Percentiles rank a stretch among this genome's conserved stretches.
Evolutionary conservation across 35 echinoderm and acorn worm genomes (phyloP).

Genomic region (Acanthaster planci): DNA sequence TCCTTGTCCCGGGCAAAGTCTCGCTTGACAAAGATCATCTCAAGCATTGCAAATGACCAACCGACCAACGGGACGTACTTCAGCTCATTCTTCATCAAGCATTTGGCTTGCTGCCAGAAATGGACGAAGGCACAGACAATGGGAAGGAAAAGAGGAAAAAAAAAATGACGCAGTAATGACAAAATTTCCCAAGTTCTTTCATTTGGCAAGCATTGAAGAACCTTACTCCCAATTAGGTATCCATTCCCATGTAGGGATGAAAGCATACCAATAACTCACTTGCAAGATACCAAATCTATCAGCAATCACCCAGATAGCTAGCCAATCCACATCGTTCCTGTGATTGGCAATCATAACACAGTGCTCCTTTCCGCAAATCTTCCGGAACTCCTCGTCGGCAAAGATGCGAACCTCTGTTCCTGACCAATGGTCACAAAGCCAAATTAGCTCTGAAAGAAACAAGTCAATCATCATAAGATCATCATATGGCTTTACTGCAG

Average conservation of each 20-base stretch:
- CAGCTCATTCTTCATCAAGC: constrained; percentile 89
- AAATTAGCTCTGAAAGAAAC: constrained; percentile 66
- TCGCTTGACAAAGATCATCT: constrained; percentile 84
- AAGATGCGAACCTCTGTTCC: constrained; percentile 56
- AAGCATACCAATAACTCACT: constrained; percentile 38
- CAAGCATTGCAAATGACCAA: constrained; percentile 82
- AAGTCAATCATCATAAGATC: not conserved
- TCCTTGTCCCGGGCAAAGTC: constrained; percentile 75
- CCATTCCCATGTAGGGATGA: not conserved
- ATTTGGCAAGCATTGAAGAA: not conserved
- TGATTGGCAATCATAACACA: constrained; percentile 64
- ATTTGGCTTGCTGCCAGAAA: constrained; percentile 67
- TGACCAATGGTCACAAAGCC: constrained; percentile 77
- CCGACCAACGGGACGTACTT: constrained; percentile 89
- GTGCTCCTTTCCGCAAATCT: constrained; percentile 47
- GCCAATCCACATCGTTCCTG: constrained; percentile 75
- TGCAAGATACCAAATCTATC: constrained; percentile 62
- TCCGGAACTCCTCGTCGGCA: constrained; percentile 42
- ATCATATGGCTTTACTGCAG: not conserved
- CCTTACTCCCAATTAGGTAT: no score
- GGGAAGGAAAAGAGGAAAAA: constrained; percentile 7
- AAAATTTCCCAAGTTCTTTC: not conserved
- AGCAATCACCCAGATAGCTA: constrained; percentile 67
- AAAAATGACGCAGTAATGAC: not conserved
- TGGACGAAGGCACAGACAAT: no score